Percentiles rank a stretch among this genome's conserved stretches.
Evolutionary conservation across 2,113 vertebrate species (phyloP).

Genomic region (Nipponia nippon): DNA sequence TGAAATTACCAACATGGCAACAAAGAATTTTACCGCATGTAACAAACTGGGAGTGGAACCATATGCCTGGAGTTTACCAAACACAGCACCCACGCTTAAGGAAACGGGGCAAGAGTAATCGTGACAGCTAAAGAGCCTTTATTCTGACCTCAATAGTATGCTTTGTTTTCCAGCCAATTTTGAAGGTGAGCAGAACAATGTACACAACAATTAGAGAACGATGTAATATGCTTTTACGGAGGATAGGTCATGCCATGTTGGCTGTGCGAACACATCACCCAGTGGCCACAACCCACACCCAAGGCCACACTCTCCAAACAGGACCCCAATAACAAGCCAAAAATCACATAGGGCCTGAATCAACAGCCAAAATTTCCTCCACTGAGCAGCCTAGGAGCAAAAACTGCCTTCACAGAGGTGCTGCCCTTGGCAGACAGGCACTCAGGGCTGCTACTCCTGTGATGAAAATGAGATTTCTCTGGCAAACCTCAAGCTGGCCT

Average conservation of each 20-base stretch:
- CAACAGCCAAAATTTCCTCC: neutral
- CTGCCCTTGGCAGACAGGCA: neutral
- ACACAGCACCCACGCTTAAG: conserved; percentile 27
- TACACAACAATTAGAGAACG: no score
- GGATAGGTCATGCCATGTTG: neutral
- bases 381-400: neutral
- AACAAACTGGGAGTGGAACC: conserved; percentile 1
- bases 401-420: neutral
- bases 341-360: neutral
- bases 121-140: neutral
- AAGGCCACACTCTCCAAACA: neutral
- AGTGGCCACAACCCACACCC: neutral
- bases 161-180: neutral
- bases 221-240: neutral
- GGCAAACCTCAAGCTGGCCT: neutral
- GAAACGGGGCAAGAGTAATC: conserved; percentile 3
- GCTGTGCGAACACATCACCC: neutral
- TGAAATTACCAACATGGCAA: neutral
- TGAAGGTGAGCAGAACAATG: neutral
- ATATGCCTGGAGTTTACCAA: conserved; percentile 48
- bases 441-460: neutral
- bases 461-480: neutral
- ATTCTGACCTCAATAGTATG: neutral
- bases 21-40: neutral
- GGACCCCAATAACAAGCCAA: neutral